Conservation (phyloP, 2,797 vertebrate genomes). For the Erethizon dorsatum region DNA sequence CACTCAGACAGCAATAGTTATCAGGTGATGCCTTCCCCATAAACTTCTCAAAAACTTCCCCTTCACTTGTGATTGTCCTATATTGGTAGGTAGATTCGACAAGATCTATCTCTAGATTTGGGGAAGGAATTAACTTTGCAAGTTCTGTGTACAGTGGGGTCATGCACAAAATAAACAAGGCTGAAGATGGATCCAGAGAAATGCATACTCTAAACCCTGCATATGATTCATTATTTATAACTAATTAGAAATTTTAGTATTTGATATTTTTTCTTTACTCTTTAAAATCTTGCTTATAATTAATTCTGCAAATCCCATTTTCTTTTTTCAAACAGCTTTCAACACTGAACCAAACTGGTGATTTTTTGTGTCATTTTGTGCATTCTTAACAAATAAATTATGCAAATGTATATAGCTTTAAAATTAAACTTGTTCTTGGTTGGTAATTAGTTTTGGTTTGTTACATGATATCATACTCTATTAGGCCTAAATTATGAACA, state of each 20-base stretch:
- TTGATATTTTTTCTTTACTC: not conserved
- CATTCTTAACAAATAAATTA: not conserved
- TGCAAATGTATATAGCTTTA: not conserved
- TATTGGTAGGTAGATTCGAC: not conserved
- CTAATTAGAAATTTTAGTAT: not conserved
- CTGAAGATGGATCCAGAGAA: not conserved
- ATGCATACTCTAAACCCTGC: not conserved
- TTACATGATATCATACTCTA: not conserved
- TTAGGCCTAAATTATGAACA: not conserved
- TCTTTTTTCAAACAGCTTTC: not conserved
- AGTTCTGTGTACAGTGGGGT: not conserved
- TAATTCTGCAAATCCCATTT: not conserved
- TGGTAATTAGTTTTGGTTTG: not conserved
- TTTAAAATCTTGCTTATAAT: not conserved
- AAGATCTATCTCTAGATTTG: not conserved
- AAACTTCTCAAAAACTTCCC: not conserved
- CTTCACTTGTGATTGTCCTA: not conserved
- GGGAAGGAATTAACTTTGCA: not conserved
- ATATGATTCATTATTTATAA: not conserved
- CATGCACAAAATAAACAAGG: not conserved
- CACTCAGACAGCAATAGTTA: not conserved
- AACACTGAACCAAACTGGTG: not conserved
- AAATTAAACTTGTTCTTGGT: slow-evolving; percentile 51
- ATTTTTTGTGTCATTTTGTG: not conserved
- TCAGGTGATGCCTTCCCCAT: not conserved